Base-by-base conservation (phyloP, 2,113 vertebrate genomes). In the Aplodontia rufa region DNA sequence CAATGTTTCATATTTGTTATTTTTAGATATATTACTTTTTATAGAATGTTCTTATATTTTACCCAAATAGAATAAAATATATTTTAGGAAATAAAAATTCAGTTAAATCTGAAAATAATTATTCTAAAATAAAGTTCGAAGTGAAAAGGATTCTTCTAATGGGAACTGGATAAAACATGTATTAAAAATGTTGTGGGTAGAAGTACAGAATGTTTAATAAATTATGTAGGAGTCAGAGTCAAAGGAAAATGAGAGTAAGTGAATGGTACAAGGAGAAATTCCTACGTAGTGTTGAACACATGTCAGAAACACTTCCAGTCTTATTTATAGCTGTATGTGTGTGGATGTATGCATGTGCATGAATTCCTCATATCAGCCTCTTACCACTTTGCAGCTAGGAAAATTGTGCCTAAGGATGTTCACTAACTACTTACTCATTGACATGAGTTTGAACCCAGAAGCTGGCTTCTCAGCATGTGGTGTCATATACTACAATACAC, bases 11-110 rank as follows among this genome's bases (percentile, higher is more conserved):
- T 3, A 60, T 19, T 66, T 96, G 8, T n/a, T 91, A 37, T 37
- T 95, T 86, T 93, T n/a, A n/a, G n/a, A 91, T n/a, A 87, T 6
- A 55, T 49, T 78, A 49, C 26, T 80, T 81, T 51, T 81, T 32
- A 42, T 58, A 40, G 19, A n/a, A n/a, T 37, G 0, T 71, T 84
- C 9, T 74, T 79, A 24, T 45, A 10, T 74, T 79, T 95, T 79
- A 91, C 74, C 26, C 64, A 45, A 91, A 93, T 35, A 8, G 28
- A 9, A 87, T 91, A 49, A n/a, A 71, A 82, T 85, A 6, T 4
- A 58, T 51, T 51, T 87, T 53, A 64, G 51, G 37, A 78, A 87
- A 32, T 5, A 90, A 96, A 92, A 75, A 66, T 58, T 53, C 1
- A 85, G 14, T 2, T 66, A 76, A 1, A 88, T 78, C 49, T 68